Conservation (phyloP, 2,797 vertebrate species). For the Danionella dracula region DNA sequence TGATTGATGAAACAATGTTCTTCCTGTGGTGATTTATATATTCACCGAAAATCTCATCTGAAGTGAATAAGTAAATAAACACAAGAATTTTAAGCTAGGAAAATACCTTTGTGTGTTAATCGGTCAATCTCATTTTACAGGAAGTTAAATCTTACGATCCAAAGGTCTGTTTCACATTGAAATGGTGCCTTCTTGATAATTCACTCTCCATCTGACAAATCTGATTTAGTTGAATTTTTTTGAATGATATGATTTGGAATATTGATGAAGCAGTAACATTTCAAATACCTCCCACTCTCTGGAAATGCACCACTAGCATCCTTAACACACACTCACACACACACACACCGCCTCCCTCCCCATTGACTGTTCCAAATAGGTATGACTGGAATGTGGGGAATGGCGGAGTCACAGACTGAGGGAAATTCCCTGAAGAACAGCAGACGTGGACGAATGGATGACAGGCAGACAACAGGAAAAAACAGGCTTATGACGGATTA, state of each 20-base stretch:
- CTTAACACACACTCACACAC: neutral
- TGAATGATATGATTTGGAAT: conserved; percentile 36
- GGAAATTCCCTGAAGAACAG: conserved; percentile 46
- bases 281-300: conserved; percentile 55
- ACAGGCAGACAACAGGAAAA: conserved; percentile 29
- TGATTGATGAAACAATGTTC: too few relatives aligned
- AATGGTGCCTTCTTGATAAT: conserved; percentile 12
- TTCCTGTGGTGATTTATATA: neutral
- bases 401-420: conserved; percentile 57
- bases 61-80: neutral
- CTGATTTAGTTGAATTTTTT: neutral
- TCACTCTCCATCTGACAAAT: conserved; percentile 20
- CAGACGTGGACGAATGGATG: conserved; percentile 30
- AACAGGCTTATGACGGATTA: too few relatives aligned
- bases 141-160: neutral
- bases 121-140: conserved; percentile 9
- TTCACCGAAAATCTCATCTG: neutral
- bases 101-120: neutral
- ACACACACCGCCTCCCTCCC: neutral
- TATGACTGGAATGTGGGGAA: conserved; percentile 69
- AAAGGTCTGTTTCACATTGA: conserved; percentile 16
- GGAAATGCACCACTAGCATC: neutral
- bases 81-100: neutral
- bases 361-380: conserved; percentile 41
- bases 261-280: conserved; percentile 3